These are phyloP conservation scores for Anarhynchus alexandrinus DNA, from an alignment of 2,113 vertebrate species.

Conservation along the genomic window DNA sequence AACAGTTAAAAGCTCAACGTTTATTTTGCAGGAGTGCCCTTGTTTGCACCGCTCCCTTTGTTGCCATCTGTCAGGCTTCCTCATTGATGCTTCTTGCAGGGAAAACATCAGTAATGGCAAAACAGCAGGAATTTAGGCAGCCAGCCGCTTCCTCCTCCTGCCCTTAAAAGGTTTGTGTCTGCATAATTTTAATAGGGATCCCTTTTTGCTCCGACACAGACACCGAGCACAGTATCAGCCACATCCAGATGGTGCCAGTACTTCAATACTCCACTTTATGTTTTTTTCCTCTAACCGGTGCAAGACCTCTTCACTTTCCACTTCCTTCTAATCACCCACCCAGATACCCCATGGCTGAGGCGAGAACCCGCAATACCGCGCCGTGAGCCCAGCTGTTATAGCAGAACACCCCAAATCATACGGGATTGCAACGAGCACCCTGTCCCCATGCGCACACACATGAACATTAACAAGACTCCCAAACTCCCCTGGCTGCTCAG, in stretches of 20 bases:
- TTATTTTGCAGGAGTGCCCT: constrained; percentile 26
- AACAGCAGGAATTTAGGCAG: constrained; percentile 41
- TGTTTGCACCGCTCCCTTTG: constrained; percentile 24
- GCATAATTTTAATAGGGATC: not conserved
- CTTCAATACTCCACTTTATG: not conserved
- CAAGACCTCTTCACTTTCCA: not conserved
- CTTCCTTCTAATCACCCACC: not conserved
- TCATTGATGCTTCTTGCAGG: not conserved
- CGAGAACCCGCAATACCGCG: not conserved
- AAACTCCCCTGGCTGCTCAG: not conserved
- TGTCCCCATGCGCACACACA: fast-evolving
- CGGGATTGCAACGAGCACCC: fast-evolving
- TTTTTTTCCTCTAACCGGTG: not conserved
- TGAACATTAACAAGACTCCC: too few relatives aligned
- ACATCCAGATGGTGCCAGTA: not conserved
- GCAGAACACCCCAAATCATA: not conserved
- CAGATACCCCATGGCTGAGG: not conserved
- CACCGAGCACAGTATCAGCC: not conserved
- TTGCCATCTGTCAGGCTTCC: constrained; percentile 58
- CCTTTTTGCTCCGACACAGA: constrained; percentile 12
- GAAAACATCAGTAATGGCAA: constrained; percentile 34
- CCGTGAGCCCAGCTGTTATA: not conserved
- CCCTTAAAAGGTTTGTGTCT: not conserved
- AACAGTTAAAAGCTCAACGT: not conserved
- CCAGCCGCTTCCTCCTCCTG: not conserved